Conservation (phyloP, 2,797 vertebrate genomes). For the Acanthurus leucopareius region DNA sequence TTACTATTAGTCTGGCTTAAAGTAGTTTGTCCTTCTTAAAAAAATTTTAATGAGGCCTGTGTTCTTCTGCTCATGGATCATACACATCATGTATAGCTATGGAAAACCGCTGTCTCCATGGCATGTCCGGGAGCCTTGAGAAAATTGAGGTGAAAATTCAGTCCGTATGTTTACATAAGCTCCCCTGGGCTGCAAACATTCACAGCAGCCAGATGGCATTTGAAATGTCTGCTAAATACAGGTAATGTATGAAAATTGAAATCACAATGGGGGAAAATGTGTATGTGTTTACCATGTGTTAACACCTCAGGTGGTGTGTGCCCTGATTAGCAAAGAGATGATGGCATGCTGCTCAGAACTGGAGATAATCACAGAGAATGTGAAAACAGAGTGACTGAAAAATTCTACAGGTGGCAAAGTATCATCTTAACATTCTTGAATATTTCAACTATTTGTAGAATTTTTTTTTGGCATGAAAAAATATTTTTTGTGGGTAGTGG, state of each 20-base stretch:
- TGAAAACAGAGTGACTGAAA: not conserved
- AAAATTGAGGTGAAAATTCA: constrained; percentile 5
- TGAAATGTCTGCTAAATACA: constrained; percentile 51
- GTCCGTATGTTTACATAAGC: constrained; percentile 14
- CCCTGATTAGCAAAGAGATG: constrained; percentile 54
- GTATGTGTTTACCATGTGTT: constrained; percentile 50
- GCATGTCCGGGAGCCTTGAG: not conserved
- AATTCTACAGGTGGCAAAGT: not conserved
- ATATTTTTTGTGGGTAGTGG: not conserved
- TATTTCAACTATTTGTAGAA: not conserved
- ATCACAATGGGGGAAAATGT: constrained; percentile 23
- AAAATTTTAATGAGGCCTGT: constrained; percentile 1
- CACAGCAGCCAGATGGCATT: constrained; percentile 50
- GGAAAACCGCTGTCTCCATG: not conserved
- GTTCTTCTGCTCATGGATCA: not conserved
- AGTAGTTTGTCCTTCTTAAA: not conserved
- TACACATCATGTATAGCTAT: not conserved
- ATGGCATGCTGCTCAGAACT: constrained; percentile 35
- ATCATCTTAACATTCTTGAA: not conserved
- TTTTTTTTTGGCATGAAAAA: too few relatives aligned
- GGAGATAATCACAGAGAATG: constrained; percentile 12
- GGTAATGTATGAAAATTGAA: constrained; percentile 61
- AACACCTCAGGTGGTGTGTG: constrained; percentile 56
- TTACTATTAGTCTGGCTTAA: not conserved
- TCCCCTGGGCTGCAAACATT: constrained; percentile 26